These are phyloP conservation scores for Pandemis cinnamomeana DNA, from an alignment of 2,888 invertebrate species.

Conservation along the genomic window DNA sequence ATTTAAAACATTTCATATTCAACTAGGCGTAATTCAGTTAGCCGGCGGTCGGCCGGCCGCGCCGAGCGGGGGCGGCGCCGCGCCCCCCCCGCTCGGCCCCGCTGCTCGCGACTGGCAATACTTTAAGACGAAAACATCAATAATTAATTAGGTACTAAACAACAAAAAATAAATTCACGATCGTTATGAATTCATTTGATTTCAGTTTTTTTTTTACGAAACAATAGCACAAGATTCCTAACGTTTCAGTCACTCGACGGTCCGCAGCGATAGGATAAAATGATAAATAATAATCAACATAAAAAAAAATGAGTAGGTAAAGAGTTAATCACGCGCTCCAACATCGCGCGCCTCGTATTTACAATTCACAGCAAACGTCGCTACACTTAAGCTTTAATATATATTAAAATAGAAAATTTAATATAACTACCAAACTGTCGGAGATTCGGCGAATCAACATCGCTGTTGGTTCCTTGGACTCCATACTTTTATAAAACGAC, in stretches of 20 bases:
- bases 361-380: conserved; percentile 67
- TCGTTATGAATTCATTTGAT: conserved; percentile 50
- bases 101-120: conserved; percentile 19
- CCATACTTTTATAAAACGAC: conserved; percentile 73
- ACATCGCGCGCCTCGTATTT: conserved; percentile 58
- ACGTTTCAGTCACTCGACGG: conserved; percentile 41
- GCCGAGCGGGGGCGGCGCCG: conserved; percentile 48
- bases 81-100: conserved; percentile 47
- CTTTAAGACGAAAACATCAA: conserved; percentile 50
- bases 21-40: conserved; percentile 80
- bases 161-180: conserved; percentile 69
- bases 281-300: conserved; percentile 52
- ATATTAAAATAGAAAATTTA: conserved; percentile 84
- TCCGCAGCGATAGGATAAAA: conserved; percentile 55
- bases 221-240: conserved; percentile 15
- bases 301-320: conserved; percentile 50
- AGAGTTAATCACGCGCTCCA: conserved; percentile 49
- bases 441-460: conserved; percentile 77
- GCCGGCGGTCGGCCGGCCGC: conserved; percentile 52
- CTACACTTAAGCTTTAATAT: conserved; percentile 72
- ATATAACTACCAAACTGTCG: conserved; percentile 76
- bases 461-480: conserved; percentile 61
- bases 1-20: conserved; percentile 84
- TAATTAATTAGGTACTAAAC: conserved; percentile 68
- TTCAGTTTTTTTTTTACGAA: conserved; percentile 46